Evolutionary conservation across 2,888 invertebrate genomes (phyloP).

Genomic region (Exocentrus adspersus): DNA sequence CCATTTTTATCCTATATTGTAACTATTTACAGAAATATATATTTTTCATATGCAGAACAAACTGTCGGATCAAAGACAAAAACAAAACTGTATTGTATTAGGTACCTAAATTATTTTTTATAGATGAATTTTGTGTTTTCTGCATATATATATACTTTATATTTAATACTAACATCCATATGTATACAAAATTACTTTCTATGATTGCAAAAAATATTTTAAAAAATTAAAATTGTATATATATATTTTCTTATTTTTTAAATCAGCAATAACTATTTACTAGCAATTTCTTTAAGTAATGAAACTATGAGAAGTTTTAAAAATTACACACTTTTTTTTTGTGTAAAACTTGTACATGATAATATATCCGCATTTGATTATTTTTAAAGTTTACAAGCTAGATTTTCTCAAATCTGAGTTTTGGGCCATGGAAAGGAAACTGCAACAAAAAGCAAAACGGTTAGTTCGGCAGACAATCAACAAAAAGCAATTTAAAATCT

Average conservation of each 20-base stretch:
- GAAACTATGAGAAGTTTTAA: slow-evolving; percentile 26
- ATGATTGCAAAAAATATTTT: slow-evolving; percentile 54
- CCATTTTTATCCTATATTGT: slow-evolving; percentile 23
- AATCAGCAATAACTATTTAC: slow-evolving; percentile 42
- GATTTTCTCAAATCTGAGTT: slow-evolving; percentile 35
- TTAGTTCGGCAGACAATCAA: not conserved
- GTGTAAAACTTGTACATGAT: slow-evolving; percentile 16
- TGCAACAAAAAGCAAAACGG: slow-evolving; percentile 30
- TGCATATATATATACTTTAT: slow-evolving; percentile 3
- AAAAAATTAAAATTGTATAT: slow-evolving; percentile 51
- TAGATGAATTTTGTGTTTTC: slow-evolving; percentile 10
- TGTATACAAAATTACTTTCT: slow-evolving; percentile 47
- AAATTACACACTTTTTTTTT: slow-evolving; percentile 25
- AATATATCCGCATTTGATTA: slow-evolving; percentile 35
- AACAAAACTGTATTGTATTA: slow-evolving; percentile 12
- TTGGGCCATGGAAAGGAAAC: slow-evolving; percentile 38
- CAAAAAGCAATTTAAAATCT: slow-evolving; percentile 1
- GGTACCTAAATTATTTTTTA: no score
- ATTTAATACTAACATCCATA: slow-evolving; percentile 37
- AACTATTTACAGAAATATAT: slow-evolving; percentile 29
- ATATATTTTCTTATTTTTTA: slow-evolving; percentile 38
- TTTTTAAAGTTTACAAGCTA: slow-evolving; percentile 33
- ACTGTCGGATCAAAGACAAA: not conserved
- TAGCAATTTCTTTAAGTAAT: slow-evolving; percentile 20
- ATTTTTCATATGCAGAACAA: slow-evolving; percentile 20